These are phyloP conservation scores for Eupithecia exiguata DNA, from an alignment of 2,888 invertebrate species.

Conservation along the genomic window DNA sequence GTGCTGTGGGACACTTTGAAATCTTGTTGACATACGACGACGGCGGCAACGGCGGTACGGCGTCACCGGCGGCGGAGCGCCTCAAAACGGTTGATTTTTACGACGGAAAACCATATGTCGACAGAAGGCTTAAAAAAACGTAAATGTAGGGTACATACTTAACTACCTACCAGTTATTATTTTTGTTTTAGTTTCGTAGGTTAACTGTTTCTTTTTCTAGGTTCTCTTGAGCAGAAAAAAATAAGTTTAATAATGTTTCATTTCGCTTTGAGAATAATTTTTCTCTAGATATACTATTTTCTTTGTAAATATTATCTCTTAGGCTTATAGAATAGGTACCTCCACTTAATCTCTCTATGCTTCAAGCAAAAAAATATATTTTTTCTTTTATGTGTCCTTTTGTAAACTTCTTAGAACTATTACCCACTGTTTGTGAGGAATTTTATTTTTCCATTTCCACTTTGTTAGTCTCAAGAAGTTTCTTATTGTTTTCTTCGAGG, in stretches of 20 bases:
- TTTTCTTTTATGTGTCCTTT: constrained; percentile 19
- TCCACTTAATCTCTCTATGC: constrained; percentile 11
- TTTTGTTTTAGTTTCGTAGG: not conserved
- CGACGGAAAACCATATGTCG: too few relatives aligned
- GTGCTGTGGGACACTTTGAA: too few relatives aligned
- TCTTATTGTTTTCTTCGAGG: constrained; percentile 2
- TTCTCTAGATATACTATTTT: not conserved
- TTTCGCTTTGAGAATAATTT: not conserved
- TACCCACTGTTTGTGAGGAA: constrained; percentile 1
- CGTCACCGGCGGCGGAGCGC: too few relatives aligned
- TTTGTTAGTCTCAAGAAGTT: constrained; percentile 5
- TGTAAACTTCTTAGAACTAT: constrained; percentile 20
- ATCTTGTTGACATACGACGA: too few relatives aligned
- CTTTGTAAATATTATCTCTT: constrained; percentile 9
- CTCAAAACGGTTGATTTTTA: too few relatives aligned
- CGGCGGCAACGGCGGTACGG: too few relatives aligned
- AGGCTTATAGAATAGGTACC: constrained; percentile 12
- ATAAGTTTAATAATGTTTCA: not conserved
- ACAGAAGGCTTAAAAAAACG: not conserved
- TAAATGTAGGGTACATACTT: not conserved
- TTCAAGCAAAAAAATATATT: constrained; percentile 7
- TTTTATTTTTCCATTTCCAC: constrained; percentile 11
- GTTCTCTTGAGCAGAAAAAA: not conserved
- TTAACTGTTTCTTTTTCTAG: not conserved
- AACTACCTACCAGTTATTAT: not conserved